Conservation (phyloP, 2,113 vertebrate species). For the Macrotis lagotis region DNA sequence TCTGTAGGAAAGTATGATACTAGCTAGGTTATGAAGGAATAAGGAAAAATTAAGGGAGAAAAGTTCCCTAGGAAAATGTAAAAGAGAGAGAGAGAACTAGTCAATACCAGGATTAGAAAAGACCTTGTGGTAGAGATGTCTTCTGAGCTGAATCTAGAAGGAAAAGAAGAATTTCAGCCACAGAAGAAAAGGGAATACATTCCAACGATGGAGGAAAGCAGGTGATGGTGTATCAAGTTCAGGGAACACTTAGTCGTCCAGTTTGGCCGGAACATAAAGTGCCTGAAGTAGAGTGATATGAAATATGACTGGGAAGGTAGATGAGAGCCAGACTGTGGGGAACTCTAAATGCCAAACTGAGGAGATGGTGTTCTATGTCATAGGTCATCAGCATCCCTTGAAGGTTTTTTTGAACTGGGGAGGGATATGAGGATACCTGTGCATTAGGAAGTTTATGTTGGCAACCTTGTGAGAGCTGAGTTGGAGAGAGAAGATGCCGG, state of each 20-base stretch:
- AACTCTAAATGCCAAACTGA: not conserved
- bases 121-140: conserved; percentile 7
- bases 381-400: not conserved
- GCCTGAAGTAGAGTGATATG: not conserved
- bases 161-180: conserved; percentile 29
- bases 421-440: not conserved
- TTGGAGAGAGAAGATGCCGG: not conserved
- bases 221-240: not conserved
- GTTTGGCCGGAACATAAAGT: conserved; percentile 10
- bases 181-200: not conserved
- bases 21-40: not conserved
- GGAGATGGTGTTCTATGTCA: not conserved
- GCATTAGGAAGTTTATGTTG: not conserved
- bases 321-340: not conserved
- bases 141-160: conserved; percentile 30
- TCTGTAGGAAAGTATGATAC: not conserved
- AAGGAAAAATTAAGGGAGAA: not conserved
- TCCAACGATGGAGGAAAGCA: not conserved
- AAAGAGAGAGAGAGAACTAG: not conserved
- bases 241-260: not conserved
- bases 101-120: not conserved
- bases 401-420: not conserved
- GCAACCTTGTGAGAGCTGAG: not conserved
- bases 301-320: not conserved
- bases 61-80: not conserved